These are phyloP conservation scores for Holocentrus rufus DNA, from an alignment of 2,797 vertebrate genomes.

Conservation along the genomic window DNA sequence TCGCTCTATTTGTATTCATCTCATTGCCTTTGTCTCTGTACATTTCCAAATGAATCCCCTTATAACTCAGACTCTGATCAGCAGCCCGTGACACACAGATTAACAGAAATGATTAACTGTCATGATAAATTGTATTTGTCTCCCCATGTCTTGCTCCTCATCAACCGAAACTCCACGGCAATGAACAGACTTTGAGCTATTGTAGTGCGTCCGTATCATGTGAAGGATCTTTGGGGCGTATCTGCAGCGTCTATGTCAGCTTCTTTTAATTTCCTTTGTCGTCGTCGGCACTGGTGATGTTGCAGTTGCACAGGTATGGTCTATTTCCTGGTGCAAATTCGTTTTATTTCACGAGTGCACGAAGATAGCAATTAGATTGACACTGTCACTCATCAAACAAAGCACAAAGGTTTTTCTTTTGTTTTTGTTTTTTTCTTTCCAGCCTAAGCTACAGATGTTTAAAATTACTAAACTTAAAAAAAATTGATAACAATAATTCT, in stretches of 20 bases:
- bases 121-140: slow-evolving; percentile 73
- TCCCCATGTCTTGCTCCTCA: slow-evolving; percentile 57
- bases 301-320: slow-evolving; percentile 51
- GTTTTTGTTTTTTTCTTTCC: too few relatives aligned
- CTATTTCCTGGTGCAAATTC: slow-evolving; percentile 46
- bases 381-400: background rate
- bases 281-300: slow-evolving; percentile 38
- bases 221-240: slow-evolving; percentile 53
- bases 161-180: slow-evolving; percentile 31
- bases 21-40: slow-evolving; percentile 64
- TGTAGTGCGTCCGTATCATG: slow-evolving; percentile 55
- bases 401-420: background rate
- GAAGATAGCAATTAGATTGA: slow-evolving; percentile 4
- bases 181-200: slow-evolving; percentile 49
- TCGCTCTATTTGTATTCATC: slow-evolving; percentile 75
- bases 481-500: background rate
- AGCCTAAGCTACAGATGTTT: background rate
- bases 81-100: slow-evolving; percentile 72
- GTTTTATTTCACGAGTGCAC: slow-evolving; percentile 24
- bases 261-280: slow-evolving; percentile 72
- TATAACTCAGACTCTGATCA: slow-evolving; percentile 68
- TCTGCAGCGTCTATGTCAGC: slow-evolving; percentile 66
- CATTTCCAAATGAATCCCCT: slow-evolving; percentile 73
- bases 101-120: slow-evolving; percentile 81
- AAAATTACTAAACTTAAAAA: background rate